Base-by-base conservation (phyloP, 2,797 vertebrate genomes). In the Premnoplex brunnescens region DNA sequence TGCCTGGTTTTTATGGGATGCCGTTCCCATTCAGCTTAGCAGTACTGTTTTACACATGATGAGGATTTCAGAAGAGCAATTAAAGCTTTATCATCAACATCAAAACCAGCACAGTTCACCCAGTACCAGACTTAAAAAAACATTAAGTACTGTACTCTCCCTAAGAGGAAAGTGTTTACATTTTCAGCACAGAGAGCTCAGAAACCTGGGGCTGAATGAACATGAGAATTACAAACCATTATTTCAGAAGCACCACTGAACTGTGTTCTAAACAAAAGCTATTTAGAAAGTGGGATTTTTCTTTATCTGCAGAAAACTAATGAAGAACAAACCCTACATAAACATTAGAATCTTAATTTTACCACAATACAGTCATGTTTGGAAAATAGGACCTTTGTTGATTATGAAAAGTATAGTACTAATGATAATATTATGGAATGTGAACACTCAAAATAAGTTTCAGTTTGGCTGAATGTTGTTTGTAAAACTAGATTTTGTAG, bases 21-120 rank as follows among this genome's bases (percentile, higher is more conserved):
- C 87, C 43, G 32, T 44, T 90, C 51, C 55, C 46, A 28, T 63
- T 88, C n/a, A 83, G 89, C 36, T 93, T 72, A 59, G 82, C 1
- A 1, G 60, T 4, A 28, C 60, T 21, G 41, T 75, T 89, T 81
- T 44, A 79, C 41, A 34, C 59, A 41, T 8, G 52, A 92, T 32
- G 80, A 67, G 66, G 88, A 84, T 43, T 93, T 67, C 92, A 91
- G 74, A 79, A 76, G 83, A 30, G 59, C 66, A 84, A 85, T 82
- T 79, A 89, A 92, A 84, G 52, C 49, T 91, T 76, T 56, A 84
- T 58, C 63, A 51, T 46, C 67, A 63, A 56, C 73, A 93, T 66
- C 81, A 86, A 88, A 69, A 28, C 52, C 85, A 71, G 63, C 52
- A 69, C 43, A 78, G 67, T 60, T 93, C 20, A 8, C 59, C 69